Percentiles rank a stretch among this genome's conserved stretches.
Evolutionary conservation across 1,140 invertebrate species (phyloP).

Genomic region (Diprion similis): DNA sequence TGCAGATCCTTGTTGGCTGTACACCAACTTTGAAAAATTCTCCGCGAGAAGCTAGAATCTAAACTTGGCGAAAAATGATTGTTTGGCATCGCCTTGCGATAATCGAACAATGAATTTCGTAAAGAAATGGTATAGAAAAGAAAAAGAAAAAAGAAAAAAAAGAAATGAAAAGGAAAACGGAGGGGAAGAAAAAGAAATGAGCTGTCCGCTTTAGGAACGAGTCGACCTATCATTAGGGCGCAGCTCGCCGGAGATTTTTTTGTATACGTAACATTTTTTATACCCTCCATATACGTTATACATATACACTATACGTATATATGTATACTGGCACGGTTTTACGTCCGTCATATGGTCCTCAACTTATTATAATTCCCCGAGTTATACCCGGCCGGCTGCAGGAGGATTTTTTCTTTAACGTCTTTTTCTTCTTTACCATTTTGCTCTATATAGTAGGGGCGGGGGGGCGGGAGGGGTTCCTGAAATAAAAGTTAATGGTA

Average conservation of each 20-base stretch:
- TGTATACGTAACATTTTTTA: background rate
- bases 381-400: background rate
- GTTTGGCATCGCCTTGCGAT: too few species aligned
- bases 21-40: background rate
- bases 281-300: background rate
- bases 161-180: too few species aligned
- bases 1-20: too few species aligned
- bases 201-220: background rate
- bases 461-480: background rate
- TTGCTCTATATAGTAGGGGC: too few species aligned
- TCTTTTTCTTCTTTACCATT: background rate
- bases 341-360: slow-evolving; percentile 3
- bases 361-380: slow-evolving; percentile 5
- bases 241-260: background rate
- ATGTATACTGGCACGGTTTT: background rate
- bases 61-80: too few species aligned
- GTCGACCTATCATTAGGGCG: slow-evolving; percentile 2
- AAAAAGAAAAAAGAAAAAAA: too few species aligned
- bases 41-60: background rate
- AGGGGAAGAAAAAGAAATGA: too few species aligned
- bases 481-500: background rate
- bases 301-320: too few species aligned
- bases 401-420: background rate
- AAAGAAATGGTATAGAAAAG: too few species aligned
- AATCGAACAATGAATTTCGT: too few species aligned